Evolutionary conservation across 2,113 vertebrate genomes (phyloP), one percentile per base, ranked within the genome.

Genomic region (Rhea pennata): DNA sequence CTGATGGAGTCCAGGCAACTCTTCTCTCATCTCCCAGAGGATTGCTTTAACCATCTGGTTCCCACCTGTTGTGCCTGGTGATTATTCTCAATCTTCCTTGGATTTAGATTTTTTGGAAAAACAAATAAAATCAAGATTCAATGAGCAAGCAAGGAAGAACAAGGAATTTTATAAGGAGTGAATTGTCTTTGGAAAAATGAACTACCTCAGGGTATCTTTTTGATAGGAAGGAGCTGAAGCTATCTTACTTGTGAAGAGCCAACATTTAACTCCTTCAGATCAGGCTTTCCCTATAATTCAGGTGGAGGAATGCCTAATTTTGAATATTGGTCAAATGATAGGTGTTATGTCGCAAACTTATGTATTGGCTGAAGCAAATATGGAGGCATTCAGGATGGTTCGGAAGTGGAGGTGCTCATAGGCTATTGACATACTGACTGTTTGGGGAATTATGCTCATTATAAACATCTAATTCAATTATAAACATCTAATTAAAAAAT

Each of bases 11-110:
- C 44, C 70, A 59, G 36, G 9, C 50, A 20, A 36, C 5, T 15
- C 9, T 59, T 59, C 8, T 72, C 29, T 79, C 29, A 13, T 3
- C 21, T 10, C 23, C 20, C 1, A 3, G 5, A 26, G 36, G 40
- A 10, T 33, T 1, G 1, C 1, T 4, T 9, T 29, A 71, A 70
- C 4, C 58, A 27, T 74, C 3, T 0, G 0, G 0, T 40, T 3
- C 3, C 21, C 19, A 42, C 9, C 13, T 26, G 2, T 5, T 17
- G 8, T 4, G 1, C 16, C 0, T 0, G 8, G 31, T 2, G 8
- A 33, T 61, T 50, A 16, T 8, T 62, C 36, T 33, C 20, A 14
- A 8, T 31, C 42, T 5, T 2, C 24, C n/a, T 44, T 33, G 5
- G 13, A 59, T 33, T 59, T 59, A 31, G 29, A 33, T 33, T 33